Conservation (phyloP, 2,888 invertebrate genomes). For the Leucozona laternaria region DNA sequence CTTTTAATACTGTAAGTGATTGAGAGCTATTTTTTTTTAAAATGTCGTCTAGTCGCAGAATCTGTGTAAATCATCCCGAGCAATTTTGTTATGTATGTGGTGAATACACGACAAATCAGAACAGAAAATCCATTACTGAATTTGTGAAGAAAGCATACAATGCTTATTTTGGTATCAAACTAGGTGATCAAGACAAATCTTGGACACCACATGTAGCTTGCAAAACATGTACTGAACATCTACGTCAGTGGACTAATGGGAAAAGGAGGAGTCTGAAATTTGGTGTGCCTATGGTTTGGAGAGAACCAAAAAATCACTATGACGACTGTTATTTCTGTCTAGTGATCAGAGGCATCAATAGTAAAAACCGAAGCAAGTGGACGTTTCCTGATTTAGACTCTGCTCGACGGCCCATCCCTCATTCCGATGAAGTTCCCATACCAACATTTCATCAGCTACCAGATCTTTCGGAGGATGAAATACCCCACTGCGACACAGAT, state of each 20-base stretch:
- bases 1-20: not conserved
- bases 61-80: not conserved
- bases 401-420: not conserved
- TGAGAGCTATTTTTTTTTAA: not conserved
- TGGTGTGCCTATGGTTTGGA: conserved; percentile 3
- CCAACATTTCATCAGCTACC: conserved; percentile 4
- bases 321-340: not conserved
- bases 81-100: conserved; percentile 1
- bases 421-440: not conserved
- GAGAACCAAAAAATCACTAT: conserved; percentile 15
- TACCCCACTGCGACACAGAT: not conserved
- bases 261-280: not conserved
- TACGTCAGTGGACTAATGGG: not conserved
- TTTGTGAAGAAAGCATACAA: conserved; percentile 1
- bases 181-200: not conserved
- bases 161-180: not conserved
- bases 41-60: not conserved
- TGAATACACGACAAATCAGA: not conserved
- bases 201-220: not conserved
- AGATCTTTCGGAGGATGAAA: not conserved
- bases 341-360: not conserved
- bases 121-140: not conserved
- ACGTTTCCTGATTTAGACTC: not conserved
- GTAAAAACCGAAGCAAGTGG: not conserved
- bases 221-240: not conserved